Evolutionary conservation across 2,888 invertebrate genomes (phyloP).

Genomic region (Cheilosia impressa): DNA sequence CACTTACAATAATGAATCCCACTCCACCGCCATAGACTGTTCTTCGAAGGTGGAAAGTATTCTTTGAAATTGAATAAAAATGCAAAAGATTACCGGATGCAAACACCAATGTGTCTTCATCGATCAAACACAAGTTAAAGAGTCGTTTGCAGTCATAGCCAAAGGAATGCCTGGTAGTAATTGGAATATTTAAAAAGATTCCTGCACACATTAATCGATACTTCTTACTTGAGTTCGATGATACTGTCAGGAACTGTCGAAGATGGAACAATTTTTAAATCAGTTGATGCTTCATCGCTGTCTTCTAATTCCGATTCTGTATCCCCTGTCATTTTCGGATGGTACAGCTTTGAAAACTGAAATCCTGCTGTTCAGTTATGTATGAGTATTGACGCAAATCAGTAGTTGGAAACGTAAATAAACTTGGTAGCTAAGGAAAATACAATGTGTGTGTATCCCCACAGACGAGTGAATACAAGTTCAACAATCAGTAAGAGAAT

Average conservation of each 20-base stretch:
- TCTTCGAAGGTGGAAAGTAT: slow-evolving; percentile 88
- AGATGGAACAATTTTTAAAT: not conserved
- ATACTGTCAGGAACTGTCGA: slow-evolving; percentile 78
- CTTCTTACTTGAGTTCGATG: slow-evolving; percentile 78
- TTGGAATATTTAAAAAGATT: not conserved
- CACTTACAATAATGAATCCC: slow-evolving; percentile 90
- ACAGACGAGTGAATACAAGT: no score
- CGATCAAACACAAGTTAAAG: slow-evolving; percentile 91
- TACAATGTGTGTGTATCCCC: no score
- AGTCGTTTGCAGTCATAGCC: slow-evolving; percentile 93
- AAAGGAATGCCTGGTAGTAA: slow-evolving; percentile 88
- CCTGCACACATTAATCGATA: no score
- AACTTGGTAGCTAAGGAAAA: slow-evolving; percentile 39
- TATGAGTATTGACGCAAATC: slow-evolving; percentile 10
- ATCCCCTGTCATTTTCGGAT: slow-evolving; percentile 9
- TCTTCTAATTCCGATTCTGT: not conserved
- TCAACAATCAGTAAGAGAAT: no score
- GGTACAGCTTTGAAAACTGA: not conserved
- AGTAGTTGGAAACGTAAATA: slow-evolving; percentile 26
- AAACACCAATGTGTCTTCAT: slow-evolving; percentile 90
- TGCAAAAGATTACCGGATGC: slow-evolving; percentile 92
- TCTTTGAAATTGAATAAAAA: slow-evolving; percentile 88
- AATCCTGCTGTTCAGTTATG: not conserved
- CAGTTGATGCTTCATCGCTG: slow-evolving; percentile 55
- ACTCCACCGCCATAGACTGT: slow-evolving; percentile 91